Conservation (phyloP, 2,888 invertebrate genomes). For the Rotaria sp. region DNA sequence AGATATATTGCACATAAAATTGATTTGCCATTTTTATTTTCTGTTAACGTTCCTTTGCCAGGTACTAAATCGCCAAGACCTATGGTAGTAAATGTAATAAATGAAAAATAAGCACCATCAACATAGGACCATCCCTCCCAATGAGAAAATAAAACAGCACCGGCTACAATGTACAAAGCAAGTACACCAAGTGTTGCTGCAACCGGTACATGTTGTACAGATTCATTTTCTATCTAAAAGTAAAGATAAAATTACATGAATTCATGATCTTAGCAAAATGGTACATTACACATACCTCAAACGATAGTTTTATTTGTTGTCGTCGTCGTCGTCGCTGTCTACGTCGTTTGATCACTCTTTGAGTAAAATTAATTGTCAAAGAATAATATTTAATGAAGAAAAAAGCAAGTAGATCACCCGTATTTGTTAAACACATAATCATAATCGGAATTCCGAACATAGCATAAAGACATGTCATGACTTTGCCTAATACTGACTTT, state of each 20-base stretch:
- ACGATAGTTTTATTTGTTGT: background rate
- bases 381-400: constrained; percentile 40
- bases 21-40: constrained; percentile 34
- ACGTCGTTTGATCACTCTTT: background rate
- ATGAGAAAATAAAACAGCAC: constrained; percentile 40
- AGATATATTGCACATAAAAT: constrained; percentile 27
- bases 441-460: constrained; percentile 42
- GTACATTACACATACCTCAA: background rate
- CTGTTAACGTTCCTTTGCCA: constrained; percentile 37
- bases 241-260: background rate
- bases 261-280: background rate
- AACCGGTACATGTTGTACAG: constrained; percentile 32
- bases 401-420: constrained; percentile 41
- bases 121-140: constrained; percentile 41
- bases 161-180: constrained; percentile 40
- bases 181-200: constrained; percentile 39
- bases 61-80: constrained; percentile 42
- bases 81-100: constrained; percentile 42
- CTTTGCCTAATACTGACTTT: constrained; percentile 37
- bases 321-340: background rate
- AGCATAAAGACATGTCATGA: constrained; percentile 41
- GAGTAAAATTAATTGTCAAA: constrained; percentile 1
- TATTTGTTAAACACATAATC: constrained; percentile 41
- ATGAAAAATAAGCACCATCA: constrained; percentile 42
- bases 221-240: background rate